Evolutionary conservation across 2,113 vertebrate species (phyloP), one percentile per base, ranked within the genome.

Genomic region (Poeciliopsis prolifica): DNA sequence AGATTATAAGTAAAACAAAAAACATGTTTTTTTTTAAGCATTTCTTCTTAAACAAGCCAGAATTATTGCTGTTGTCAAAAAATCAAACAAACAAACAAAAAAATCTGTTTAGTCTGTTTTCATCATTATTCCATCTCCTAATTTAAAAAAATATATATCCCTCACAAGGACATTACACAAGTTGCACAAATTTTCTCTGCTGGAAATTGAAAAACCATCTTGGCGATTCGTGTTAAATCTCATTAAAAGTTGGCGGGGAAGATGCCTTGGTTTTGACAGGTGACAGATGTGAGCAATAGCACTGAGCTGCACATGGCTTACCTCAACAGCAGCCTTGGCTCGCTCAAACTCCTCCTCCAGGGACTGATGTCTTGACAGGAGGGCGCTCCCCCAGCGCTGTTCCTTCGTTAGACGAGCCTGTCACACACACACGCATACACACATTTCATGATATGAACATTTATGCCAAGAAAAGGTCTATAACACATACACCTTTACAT

Each of bases 261-360:
- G 58, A 66, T 33, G 65, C 35, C 48, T 58, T 24, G 72, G 31
- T 22, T 62, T 7, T 81, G 86, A 81, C 74, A 63, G 65, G 44
- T 61, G 75, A 83, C 76, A 78, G 80, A 81, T 76, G 66, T 60
- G 58, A 81, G 69, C 19, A 10, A 62, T n/a, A 33, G 71, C 14
- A 69, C 74, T 65, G 29, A 70, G 72, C 29, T 66, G 31, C 69
- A 60, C 77, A 75, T 9, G 68, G 71, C 88, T 92, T 95, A 99
- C 98, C 96, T 99, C 98, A 74, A 99, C 97, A 54, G 98, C 98
- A 82, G 98, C 98, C 92, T 99, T 99, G 80, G 98, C 98, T 76
- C 97, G 95, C 93, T 99, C 98, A 94, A 97, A 99, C 94, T 99
- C 98, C 79, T 99, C 98, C 93, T 99, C 98, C 83, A 98, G 92